Percentiles rank a stretch among this genome's conserved stretches.
These are phyloP conservation scores for Campoletis raptor DNA, from an alignment of 2,888 invertebrate genomes.

Conservation along the genomic window DNA sequence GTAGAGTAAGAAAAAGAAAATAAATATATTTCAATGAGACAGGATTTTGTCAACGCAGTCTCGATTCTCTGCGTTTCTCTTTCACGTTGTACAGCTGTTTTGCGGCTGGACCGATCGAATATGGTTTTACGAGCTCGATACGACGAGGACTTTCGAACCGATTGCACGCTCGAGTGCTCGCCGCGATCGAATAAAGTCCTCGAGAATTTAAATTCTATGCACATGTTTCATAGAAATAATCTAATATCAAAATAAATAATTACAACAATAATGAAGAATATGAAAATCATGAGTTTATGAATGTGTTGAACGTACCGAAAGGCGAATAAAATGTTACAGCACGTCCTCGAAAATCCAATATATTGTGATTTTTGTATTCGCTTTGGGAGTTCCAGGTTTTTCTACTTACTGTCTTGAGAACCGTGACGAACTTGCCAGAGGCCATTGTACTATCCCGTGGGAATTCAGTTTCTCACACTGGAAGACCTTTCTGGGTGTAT, in stretches of 20 bases:
- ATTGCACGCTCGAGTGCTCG: constrained; percentile 67
- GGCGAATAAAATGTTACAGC: neutral
- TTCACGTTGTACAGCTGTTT: constrained; percentile 15
- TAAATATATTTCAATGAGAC: constrained; percentile 14
- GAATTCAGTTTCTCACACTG: constrained; percentile 70
- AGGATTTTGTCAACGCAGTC: constrained; percentile 46
- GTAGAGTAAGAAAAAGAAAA: neutral
- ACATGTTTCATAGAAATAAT: neutral
- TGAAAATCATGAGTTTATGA: neutral
- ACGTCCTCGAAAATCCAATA: neutral
- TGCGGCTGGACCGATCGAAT: constrained; percentile 13
- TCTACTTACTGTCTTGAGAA: constrained; percentile 65
- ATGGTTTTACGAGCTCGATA: constrained; percentile 12
- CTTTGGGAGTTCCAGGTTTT: constrained; percentile 24
- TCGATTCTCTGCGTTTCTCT: constrained; percentile 40
- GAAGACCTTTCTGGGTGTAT: constrained; percentile 41
- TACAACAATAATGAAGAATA: neutral
- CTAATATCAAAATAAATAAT: neutral
- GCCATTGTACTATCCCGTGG: constrained; percentile 71
- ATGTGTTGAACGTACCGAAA: constrained; percentile 17
- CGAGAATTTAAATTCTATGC: constrained; percentile 32
- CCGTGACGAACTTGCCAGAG: constrained; percentile 53
- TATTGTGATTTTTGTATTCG: constrained; percentile 18
- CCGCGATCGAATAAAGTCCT: constrained; percentile 53
- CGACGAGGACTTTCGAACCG: constrained; percentile 65